Evolutionary conservation across 2,888 invertebrate genomes (phyloP), one percentile per base, ranked within the genome.

Genomic region (Osedax fenrisi): DNA sequence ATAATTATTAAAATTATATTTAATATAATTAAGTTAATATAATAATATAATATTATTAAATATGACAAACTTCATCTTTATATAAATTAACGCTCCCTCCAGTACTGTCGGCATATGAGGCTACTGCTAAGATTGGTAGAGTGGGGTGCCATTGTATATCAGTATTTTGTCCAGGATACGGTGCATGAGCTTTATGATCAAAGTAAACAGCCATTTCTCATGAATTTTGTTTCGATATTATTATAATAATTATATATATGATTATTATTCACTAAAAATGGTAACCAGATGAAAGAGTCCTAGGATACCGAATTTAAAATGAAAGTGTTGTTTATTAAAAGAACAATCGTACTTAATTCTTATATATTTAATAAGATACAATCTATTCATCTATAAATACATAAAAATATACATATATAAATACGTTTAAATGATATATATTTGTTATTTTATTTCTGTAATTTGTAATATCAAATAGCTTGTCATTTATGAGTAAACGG

Each of bases 41-140:
- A 10, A 41, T 41, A 10, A 5, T 41, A 41, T 5, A 41, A 41
- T 41, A 17, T 10, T 41, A 41, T 41, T 17, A 41, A 17, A 41
- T 41, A 10, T 17, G 41, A 41, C 41, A 10, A 41, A 41, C 41
- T 84, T 89, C 88, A 85, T 94, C 93, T 81, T 92, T 90, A 82
- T 91, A 94, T 79, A 95, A 89, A 59, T 90, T 90, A 2, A 94
- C 90, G 78, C 90, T 90, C 77, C 94, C 94, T 81, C 90, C 90
- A 78, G 92, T 92, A 78, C 92, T 91, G 83, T 92, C 92, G 79
- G 90, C 91, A 83, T 90, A 92, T 2, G 92, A 90, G 3, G 92
- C 91, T 2, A 94, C 89, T 23, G 93, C 94, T 70, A 95, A 86
- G 56, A 94, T 85, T 0, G 92, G 90, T 78, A 90, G 87, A 76